Conservation (phyloP, 2,888 invertebrate species). For the Emmelina monodactyla region DNA sequence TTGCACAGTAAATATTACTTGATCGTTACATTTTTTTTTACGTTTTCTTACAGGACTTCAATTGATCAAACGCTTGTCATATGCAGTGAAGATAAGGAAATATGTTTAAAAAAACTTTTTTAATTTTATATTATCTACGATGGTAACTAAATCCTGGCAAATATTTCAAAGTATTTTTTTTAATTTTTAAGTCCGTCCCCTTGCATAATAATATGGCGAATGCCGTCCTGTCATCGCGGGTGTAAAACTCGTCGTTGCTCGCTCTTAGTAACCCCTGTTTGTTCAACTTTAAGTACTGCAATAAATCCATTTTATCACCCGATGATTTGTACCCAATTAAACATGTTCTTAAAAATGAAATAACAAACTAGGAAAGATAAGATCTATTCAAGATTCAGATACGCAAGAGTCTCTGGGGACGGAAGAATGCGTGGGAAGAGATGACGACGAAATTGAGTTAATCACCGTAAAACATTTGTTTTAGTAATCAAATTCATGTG, state of each 20-base stretch:
- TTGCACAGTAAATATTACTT: too few relatives aligned
- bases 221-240: conserved; percentile 58
- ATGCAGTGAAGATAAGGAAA: too few relatives aligned
- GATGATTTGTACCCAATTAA: conserved; percentile 21
- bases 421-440: not conserved
- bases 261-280: conserved; percentile 32
- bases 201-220: too few relatives aligned
- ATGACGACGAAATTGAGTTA: not conserved
- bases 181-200: conserved; percentile 26
- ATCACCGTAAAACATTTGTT: not conserved
- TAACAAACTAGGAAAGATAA: not conserved
- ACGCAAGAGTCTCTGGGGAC: not conserved
- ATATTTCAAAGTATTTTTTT: too few relatives aligned
- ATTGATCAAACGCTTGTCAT: too few relatives aligned
- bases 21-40: too few relatives aligned
- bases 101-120: too few relatives aligned
- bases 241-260: conserved; percentile 50
- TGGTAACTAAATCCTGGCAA: too few relatives aligned
- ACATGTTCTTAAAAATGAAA: not conserved
- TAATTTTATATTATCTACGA: too few relatives aligned
- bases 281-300: conserved; percentile 47
- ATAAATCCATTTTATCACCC: conserved; percentile 53
- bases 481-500: not conserved
- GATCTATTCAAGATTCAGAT: not conserved
- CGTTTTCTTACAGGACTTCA: too few relatives aligned